Evolutionary conservation across 1,140 invertebrate species (phyloP), one percentile per base, ranked within the genome.

Genomic region (Achatina immaculata): DNA sequence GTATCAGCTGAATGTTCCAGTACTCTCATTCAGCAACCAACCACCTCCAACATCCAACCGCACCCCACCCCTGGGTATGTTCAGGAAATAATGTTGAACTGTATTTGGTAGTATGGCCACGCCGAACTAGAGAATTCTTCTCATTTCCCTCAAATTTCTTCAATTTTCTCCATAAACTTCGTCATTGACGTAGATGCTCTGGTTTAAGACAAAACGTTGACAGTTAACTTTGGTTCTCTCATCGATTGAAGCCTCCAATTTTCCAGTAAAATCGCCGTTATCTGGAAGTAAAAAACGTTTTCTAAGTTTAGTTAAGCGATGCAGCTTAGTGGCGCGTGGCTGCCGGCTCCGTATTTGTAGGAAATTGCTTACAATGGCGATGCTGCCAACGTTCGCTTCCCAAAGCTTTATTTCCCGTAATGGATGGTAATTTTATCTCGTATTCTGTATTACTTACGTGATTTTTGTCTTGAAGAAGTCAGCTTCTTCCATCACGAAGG

Each of bases 271-370:
- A 62, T 62, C 31, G n/a, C 21, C n/a, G 28, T 28, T 62, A 31
- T 31, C 28, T 62, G 9, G n/a, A 62, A 28, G 58, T 62, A 21
- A 28, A 62, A 62, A 34, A 2, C 58, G 58, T 62, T 62, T 62
- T 21, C 58, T 62, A 62, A 31, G 58, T 62, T 62, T 62, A 62
- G 58, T 62, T 62, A 62, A 62, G 31, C 58, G 58, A 31, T 31
- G 16, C n/a, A 31, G 58, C 19, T 34, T 11, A 62, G 3, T 28
- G n/a, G 21, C 58, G n/a, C 58, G 58, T 34, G n/a, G 16, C 21
- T 62, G 7, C 58, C 21, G 58, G 28, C 16, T 16, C 58, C 31
- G 28, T 28, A 62, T 4, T 31, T 62, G 58, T 31, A 62, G 28
- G 6, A 62, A 62, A 62, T 62, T 62, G 58, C n/a, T 4, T 9